Conservation (phyloP, 2,797 vertebrate genomes). For the Falco concolor region DNA sequence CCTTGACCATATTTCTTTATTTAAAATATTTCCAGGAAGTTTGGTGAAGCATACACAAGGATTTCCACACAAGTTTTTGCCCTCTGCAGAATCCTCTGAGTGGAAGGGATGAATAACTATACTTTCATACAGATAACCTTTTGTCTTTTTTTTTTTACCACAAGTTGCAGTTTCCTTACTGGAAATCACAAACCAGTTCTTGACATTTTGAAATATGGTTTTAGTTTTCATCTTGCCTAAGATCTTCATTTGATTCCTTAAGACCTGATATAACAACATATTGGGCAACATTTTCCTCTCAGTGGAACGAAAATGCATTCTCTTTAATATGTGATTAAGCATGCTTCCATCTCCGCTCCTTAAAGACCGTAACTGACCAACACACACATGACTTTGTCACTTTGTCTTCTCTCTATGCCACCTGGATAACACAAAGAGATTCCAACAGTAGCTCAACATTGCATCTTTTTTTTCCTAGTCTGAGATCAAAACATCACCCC, state of each 20-base stretch:
- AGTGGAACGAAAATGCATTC: not conserved
- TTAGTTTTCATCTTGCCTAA: not conserved
- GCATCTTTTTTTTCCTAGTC: not conserved
- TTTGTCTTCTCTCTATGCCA: not conserved
- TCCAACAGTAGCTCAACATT: not conserved
- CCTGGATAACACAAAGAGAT: not conserved
- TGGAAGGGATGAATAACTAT: not conserved
- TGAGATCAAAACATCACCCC: not conserved
- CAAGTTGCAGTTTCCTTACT: not conserved
- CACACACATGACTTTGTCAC: not conserved
- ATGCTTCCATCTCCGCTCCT: not conserved
- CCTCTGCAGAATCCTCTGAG: not conserved
- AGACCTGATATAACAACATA: not conserved
- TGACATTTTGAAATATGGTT: not conserved
- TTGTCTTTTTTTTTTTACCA: not conserved
- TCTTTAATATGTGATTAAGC: not conserved
- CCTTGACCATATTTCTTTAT: not conserved
- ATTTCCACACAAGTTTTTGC: not conserved
- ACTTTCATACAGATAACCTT: not conserved
- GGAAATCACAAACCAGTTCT: not conserved
- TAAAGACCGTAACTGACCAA: not conserved
- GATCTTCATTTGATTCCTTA: not conserved
- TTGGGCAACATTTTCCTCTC: not conserved
- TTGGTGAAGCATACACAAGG: not conserved
- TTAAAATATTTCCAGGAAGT: not conserved